Conservation (phyloP, 2,797 vertebrate species). For the Diceros bicornis region DNA sequence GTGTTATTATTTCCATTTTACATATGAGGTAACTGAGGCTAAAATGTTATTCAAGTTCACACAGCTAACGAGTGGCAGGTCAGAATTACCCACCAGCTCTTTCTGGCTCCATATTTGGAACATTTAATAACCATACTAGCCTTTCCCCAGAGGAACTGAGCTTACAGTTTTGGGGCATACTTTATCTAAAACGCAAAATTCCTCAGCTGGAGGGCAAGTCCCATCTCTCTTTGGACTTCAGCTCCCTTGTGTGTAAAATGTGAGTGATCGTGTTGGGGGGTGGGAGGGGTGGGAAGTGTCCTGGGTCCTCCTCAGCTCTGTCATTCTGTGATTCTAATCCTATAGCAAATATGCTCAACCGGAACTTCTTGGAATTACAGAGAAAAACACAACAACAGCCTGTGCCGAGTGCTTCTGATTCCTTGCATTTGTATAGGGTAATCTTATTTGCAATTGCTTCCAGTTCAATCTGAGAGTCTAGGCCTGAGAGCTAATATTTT, state of each 20-base stretch:
- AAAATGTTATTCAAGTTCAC: not conserved
- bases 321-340: not conserved
- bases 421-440: not conserved
- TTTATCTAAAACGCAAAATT: not conserved
- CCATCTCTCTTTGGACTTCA: not conserved
- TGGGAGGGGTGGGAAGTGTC: not conserved
- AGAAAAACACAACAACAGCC: not conserved
- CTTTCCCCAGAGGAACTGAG: not conserved
- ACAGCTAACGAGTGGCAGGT: not conserved
- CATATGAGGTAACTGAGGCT: not conserved
- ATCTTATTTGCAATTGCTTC: conserved; percentile 35
- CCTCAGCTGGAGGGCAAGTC: not conserved
- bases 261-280: not conserved
- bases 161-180: not conserved
- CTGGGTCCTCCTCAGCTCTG: not conserved
- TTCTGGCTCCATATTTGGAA: not conserved
- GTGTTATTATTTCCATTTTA: not conserved
- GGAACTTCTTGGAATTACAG: not conserved
- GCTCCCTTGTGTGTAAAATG: not conserved
- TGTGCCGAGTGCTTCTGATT: not conserved
- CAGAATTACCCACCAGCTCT: not conserved
- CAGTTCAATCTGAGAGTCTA: not conserved
- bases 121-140: not conserved
- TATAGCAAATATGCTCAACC: not conserved
- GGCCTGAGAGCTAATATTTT: not conserved